phyloP scores from a whole-genome alignment of 2,888 invertebrate species.

The Siphonodentalium dalli region DNA sequence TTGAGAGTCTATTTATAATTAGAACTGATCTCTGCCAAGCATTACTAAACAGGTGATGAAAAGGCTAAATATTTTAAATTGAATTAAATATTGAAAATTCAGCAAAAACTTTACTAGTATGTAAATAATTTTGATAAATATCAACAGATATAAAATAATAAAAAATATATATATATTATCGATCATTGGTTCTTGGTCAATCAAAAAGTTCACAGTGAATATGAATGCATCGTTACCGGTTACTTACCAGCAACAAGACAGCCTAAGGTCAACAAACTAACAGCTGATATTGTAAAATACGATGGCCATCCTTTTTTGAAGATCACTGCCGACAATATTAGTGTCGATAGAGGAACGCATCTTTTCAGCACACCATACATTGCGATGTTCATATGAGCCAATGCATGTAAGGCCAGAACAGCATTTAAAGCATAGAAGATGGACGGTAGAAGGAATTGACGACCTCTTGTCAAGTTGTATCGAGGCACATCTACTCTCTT shows the following conservation, averaged over 20 bases:
- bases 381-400: constrained; percentile 69
- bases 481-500: constrained; percentile 53
- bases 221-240: not conserved
- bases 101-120: too few species aligned
- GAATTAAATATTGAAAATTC: too few species aligned
- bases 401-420: constrained; percentile 66
- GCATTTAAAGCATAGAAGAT: constrained; percentile 67
- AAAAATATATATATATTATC: too few species aligned
- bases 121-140: too few species aligned
- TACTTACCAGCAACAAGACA: constrained; percentile 65
- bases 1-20: too few species aligned
- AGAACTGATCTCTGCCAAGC: too few species aligned
- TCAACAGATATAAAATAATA: too few species aligned
- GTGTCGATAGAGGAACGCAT: constrained; percentile 65
- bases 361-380: constrained; percentile 69
- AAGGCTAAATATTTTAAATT: too few species aligned
- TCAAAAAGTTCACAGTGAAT: not conserved
- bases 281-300: constrained; percentile 50
- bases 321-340: constrained; percentile 61
- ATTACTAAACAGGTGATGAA: too few species aligned
- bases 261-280: constrained; percentile 63
- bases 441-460: constrained; percentile 66
- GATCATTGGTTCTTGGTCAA: too few species aligned
- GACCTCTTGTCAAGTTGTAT: constrained; percentile 64
- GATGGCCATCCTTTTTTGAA: constrained; percentile 61